phyloP scores from a whole-genome alignment of 2,113 vertebrate species.

The Amia ocellicauda region DNA sequence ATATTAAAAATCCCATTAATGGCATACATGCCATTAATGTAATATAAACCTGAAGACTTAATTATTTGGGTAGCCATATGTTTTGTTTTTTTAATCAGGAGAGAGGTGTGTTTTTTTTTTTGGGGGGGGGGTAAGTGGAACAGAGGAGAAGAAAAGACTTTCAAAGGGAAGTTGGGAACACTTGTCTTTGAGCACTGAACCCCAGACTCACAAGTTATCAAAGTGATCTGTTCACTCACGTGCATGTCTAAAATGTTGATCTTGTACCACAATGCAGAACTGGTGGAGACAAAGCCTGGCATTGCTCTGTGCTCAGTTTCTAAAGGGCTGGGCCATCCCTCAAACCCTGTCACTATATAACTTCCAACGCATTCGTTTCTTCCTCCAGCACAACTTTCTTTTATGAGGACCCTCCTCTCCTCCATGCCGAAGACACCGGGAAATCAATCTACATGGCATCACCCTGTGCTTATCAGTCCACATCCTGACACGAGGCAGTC shows the following conservation, averaged over 20 bases:
- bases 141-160: constrained; percentile 17
- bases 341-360: constrained; percentile 30
- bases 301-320: constrained; percentile 28
- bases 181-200: background rate
- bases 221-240: background rate
- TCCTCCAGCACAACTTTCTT: constrained; percentile 42
- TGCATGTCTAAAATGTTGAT: too few species aligned
- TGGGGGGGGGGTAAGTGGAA: constrained; percentile 27
- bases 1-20: constrained; percentile 11
- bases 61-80: constrained; percentile 28
- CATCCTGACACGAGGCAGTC: background rate
- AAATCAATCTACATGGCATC: background rate
- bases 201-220: background rate
- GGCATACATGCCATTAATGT: too few species aligned
- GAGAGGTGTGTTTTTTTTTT: constrained; percentile 17
- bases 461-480: background rate
- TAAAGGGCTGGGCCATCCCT: constrained; percentile 28
- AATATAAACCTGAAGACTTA: constrained; percentile 15
- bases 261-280: too few species aligned
- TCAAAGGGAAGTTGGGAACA: constrained; percentile 27
- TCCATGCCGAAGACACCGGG: too few species aligned
- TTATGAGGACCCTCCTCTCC: too few species aligned
- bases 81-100: constrained; percentile 4
- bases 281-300: constrained; percentile 22
- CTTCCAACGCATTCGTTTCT: constrained; percentile 30